Conservation (phyloP, 2,888 invertebrate species). For the Ennomos erosarius region DNA sequence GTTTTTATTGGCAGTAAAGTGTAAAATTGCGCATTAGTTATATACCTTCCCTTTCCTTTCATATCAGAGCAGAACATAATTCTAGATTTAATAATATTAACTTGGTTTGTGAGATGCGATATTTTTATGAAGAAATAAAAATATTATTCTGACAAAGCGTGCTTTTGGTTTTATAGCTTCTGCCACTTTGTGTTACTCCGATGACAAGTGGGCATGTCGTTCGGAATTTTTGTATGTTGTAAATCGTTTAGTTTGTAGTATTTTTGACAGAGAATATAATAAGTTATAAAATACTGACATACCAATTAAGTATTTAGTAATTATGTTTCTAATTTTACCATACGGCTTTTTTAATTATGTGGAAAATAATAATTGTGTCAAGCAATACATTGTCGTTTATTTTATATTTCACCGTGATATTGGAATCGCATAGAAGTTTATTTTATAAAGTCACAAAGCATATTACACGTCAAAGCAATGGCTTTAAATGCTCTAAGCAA, state of each 20-base stretch:
- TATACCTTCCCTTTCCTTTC: constrained; percentile 75
- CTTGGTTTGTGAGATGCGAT: constrained; percentile 66
- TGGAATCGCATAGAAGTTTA: too few species aligned
- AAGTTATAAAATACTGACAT: constrained; percentile 9
- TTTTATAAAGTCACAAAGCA: too few species aligned
- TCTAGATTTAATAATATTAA: constrained; percentile 67
- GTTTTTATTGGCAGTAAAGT: constrained; percentile 80
- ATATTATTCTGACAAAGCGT: constrained; percentile 62
- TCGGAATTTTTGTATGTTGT: constrained; percentile 25
- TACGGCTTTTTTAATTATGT: too few species aligned
- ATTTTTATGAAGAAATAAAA: constrained; percentile 76
- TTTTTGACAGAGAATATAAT: constrained; percentile 12
- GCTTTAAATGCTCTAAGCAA: too few species aligned
- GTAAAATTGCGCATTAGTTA: constrained; percentile 78
- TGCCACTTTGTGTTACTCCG: constrained; percentile 64
- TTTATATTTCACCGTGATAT: too few species aligned
- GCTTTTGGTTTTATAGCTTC: constrained; percentile 67
- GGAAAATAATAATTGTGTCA: too few species aligned
- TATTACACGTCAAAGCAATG: too few species aligned
- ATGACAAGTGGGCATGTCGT: constrained; percentile 44
- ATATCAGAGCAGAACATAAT: constrained; percentile 70
- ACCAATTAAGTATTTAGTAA: constrained; percentile 9
- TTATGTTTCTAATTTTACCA: constrained; percentile 7
- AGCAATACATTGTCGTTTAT: too few species aligned
- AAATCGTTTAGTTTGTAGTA: constrained; percentile 31